Conservation (phyloP, 1,140 invertebrate species). For the Bombus sibiricus region DNA sequence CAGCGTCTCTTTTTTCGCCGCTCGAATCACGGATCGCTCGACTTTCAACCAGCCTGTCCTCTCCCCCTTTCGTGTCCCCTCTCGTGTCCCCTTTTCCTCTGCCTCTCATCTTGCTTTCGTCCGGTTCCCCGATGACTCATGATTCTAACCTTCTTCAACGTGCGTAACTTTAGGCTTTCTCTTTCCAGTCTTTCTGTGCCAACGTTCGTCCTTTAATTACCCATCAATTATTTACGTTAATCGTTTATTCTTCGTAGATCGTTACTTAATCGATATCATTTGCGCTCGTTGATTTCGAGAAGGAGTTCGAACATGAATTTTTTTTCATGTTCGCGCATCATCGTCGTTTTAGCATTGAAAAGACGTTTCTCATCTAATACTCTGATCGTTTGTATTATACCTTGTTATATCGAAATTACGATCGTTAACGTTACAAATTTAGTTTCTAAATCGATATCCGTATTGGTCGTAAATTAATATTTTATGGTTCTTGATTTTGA, state of each 20-base stretch:
- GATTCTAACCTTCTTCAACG: neutral
- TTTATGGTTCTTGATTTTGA: neutral
- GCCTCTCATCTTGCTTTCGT: neutral
- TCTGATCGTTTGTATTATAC: fast-evolving
- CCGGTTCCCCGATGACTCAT: neutral
- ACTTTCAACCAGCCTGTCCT: neutral
- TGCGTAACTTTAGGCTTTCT: neutral
- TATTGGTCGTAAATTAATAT: neutral
- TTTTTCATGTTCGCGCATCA: fast-evolving
- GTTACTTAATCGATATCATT: too few relatives aligned
- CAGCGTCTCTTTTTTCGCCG: neutral
- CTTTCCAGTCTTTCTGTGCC: neutral
- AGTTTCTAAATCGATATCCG: neutral
- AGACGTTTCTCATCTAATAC: too few relatives aligned
- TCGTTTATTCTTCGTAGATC: neutral
- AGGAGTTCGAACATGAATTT: too few relatives aligned
- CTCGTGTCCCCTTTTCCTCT: neutral
- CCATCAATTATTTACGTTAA: fast-evolving
- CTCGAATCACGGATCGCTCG: neutral
- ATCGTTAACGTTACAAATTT: neutral
- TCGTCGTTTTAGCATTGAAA: too few relatives aligned
- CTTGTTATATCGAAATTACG: neutral
- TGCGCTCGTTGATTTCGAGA: too few relatives aligned
- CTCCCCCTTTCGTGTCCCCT: neutral
- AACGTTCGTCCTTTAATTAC: too few relatives aligned